Evolutionary conservation across 2,797 vertebrate genomes (phyloP), one percentile per base, ranked within the genome.

Genomic region (Cheracebus regulus): DNA sequence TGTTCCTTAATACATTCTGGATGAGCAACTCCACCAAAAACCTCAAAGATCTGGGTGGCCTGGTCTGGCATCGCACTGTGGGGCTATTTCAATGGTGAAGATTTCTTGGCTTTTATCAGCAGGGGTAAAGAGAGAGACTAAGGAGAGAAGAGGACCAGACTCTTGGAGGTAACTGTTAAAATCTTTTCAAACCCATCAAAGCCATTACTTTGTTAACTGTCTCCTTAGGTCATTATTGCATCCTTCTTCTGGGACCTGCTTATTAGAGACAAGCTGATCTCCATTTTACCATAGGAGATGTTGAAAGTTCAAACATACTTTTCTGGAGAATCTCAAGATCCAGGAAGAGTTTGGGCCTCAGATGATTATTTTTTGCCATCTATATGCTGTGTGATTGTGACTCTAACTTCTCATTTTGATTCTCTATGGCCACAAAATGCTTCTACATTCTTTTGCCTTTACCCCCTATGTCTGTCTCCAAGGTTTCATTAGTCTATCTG

Each of bases 401-500:
- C 97, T 99, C 99, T 98, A 99, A 97, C 98, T 99, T 99, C 97
- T 99, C 99, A 98, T 99, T 99, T 98, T 99, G 99, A 98, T 99
- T 99, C 93, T 99, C 99, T 96, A 99, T 99, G 91, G 99, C 99
- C 58, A 98, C 97, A 89, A 99, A 99, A 88, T 99, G 99, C 98
- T 99, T 99, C 98, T 99, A 99, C 98, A 99, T 99, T 88, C 99
- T 99, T 98, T 99, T 99, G 97, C 99, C 99, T 97, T 99, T 99
- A 98, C 99, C 99, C 98, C 99, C 99, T 95, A 99, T 98, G 96
- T 99, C 99, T 97, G 98, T 99, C 98, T 99, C 99, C 99, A 99
- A 99, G 26, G 99, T 99, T 98, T 99, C 99, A 98, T 99, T 99
- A 95, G 99, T 99, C 98, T 99, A 99, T 78, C 99, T 99, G 87